Evolutionary conservation across 1,140 invertebrate species (phyloP), one percentile per base, ranked within the genome.

Genomic region (Parapsyche elsis): DNA sequence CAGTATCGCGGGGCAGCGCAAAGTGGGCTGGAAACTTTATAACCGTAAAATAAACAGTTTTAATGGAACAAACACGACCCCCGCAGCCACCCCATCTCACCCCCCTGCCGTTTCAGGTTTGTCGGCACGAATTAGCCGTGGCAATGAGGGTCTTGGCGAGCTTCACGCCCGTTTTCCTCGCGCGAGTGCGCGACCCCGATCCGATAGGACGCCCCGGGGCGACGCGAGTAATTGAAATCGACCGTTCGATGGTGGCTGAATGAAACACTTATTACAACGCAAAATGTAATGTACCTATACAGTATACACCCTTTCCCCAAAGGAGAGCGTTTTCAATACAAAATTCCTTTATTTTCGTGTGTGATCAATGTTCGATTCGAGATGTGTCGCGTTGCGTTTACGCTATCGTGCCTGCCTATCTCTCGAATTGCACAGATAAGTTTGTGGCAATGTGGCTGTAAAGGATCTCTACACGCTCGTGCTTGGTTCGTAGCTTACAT

Each of bases 41-140:
- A 77, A 77, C 75, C 75, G 49, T 77, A 77, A 77, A 77, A 77
- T 77, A 77, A 77, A 77, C 75, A 77, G 75, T 77, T 77, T 77
- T 77, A 77, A 77, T 77, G 57, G 57, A 77, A 77, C 75, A 59
- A 77, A 77, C 75, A 77, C 46, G 24, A 77, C 57, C 71, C 45
- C 23, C 73, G 5, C 7, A 23, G 0, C 73, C 21, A n/a, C 57
- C 57, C 75, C 2, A 19, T 24, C 9, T 57, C 16, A 21, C 53
- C 24, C 64, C 12, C 21, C 24, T 26, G 10, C 19, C 16, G 49
- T 53, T 53, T 53, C 64, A 67, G 64, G 64, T 67, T 23, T 24
- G 19, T 5, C 12, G 64, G 23, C 64, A 67, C 24, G 64, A 67
- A 67, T 67, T 67, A 67, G 64, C 64, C 24, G 64, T 26, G 49